Evolutionary conservation across 2,888 invertebrate species (phyloP), one percentile per base, ranked within the genome.

Genomic region (Chloromyia formosa): DNA sequence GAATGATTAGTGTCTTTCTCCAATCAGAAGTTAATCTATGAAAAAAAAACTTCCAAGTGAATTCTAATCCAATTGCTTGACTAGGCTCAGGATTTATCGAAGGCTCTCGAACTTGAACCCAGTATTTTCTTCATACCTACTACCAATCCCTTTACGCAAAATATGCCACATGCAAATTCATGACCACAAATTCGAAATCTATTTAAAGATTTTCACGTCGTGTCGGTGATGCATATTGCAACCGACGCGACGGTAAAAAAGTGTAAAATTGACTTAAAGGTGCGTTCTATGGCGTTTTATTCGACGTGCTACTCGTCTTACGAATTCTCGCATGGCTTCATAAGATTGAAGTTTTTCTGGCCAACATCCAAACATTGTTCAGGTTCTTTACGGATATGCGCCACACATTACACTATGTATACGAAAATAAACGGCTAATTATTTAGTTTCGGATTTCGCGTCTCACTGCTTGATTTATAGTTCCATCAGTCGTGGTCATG

Each of bases 391-490:
- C 56, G 40, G 58, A 58, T 71, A 40, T 71, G 71, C 71, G 71
- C 71, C 71, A 71, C 58, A 71, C 20, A 71, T 71, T 58, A 18
- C 20, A 56, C 42, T 9, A 66, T n/a, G n/a, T n/a, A n/a, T 56
- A 58, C 71, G 71, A 71, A 71, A 71, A 71, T 71, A 71, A 71
- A 71, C 42, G 40, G 40, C 35, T 71, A 71, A 71, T 71, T 56
- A 71, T 71, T 56, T 49, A 71, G 56, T 58, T 71, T 40, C 56
- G 71, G 23, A 69, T 71, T 58, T 71, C 40, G 27, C 56, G 71
- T 56, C 56, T 14, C 69, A 40, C 35, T 71, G 23, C 40, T 56
- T 71, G 69, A 54, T 69, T 69, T 69, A 56, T 58, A 35, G 20
- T 49, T 49, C 49, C 27, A 35, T 35, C 27, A 35, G 27, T 35